Evolutionary conservation across 2,797 vertebrate genomes (phyloP).

Genomic region (Premnoplex brunnescens): DNA sequence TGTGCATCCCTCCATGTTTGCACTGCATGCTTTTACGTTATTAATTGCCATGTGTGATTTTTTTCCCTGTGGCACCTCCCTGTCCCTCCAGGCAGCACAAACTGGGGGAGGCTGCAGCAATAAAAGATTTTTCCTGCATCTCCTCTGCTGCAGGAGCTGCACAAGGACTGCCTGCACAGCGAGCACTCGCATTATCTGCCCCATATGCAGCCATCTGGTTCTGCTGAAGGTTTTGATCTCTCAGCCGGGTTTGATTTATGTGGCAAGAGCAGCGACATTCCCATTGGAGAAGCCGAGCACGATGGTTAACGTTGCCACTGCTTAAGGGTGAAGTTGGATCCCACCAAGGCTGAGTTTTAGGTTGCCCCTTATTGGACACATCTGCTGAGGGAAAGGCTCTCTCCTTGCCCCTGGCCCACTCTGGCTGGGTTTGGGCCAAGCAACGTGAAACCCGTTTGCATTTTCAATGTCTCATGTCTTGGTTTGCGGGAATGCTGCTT

Average conservation of each 20-base stretch:
- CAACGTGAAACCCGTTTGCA: slow-evolving; percentile 18
- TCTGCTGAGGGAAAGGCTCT: slow-evolving; percentile 29
- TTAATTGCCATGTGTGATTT: rapidly evolving
- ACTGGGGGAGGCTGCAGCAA: not conserved
- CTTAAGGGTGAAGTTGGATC: slow-evolving; percentile 54
- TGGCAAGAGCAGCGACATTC: slow-evolving; percentile 4
- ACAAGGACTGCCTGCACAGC: not conserved
- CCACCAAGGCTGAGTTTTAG: slow-evolving; percentile 53
- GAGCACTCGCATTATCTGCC: slow-evolving; percentile 22
- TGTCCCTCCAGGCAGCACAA: not conserved
- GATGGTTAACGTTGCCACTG: slow-evolving; percentile 13
- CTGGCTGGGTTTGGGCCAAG: slow-evolving; percentile 30
- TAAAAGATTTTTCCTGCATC: not conserved
- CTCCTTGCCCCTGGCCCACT: not conserved
- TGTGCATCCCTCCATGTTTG: rapidly evolving
- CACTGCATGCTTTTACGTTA: not conserved
- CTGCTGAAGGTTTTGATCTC: slow-evolving; percentile 61
- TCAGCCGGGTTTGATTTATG: slow-evolving; percentile 63
- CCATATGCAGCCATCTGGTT: slow-evolving; percentile 64
- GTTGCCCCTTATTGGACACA: slow-evolving; percentile 69
- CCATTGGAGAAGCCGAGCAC: not conserved
- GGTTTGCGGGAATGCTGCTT: not conserved
- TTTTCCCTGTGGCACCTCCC: not conserved
- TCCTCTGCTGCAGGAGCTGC: not conserved
- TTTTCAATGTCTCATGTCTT: not conserved